Evolutionary conservation across 2,113 vertebrate species (phyloP).

Genomic region (Syrrhaptes paradoxus): DNA sequence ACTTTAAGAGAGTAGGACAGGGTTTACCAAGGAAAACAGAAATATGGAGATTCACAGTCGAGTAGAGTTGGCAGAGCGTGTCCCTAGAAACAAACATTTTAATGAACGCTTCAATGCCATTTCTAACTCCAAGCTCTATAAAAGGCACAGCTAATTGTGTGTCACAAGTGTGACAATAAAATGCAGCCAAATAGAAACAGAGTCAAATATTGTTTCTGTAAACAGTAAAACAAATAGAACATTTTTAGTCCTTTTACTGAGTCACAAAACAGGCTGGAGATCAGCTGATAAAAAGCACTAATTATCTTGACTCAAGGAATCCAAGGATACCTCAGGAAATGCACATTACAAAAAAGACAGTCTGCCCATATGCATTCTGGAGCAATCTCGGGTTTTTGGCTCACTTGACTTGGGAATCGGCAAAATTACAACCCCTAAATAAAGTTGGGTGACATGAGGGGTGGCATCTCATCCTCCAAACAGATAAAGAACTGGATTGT

Average conservation of each 20-base stretch:
- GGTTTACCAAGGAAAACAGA: neutral
- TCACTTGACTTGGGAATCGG: neutral
- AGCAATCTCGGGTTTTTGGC: neutral
- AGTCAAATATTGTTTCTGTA: neutral
- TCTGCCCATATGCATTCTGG: neutral
- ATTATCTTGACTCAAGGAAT: slow-evolving; percentile 5
- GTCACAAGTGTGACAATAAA: slow-evolving; percentile 6
- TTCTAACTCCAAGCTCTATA: neutral
- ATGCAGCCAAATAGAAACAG: slow-evolving; percentile 29
- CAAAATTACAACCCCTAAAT: neutral
- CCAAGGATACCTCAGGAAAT: neutral
- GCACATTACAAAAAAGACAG: neutral
- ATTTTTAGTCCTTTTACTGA: slow-evolving; percentile 15
- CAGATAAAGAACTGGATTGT: neutral
- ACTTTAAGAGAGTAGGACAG: neutral
- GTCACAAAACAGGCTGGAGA: neutral
- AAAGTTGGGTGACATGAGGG: neutral
- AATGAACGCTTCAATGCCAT: slow-evolving; percentile 7
- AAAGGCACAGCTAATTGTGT: slow-evolving; percentile 12
- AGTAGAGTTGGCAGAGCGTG: neutral
- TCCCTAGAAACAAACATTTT: slow-evolving; percentile 36
- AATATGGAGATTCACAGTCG: neutral
- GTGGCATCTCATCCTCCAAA: neutral
- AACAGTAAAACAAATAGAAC: slow-evolving; percentile 19
- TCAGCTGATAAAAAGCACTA: slow-evolving; percentile 22